phyloP scores from a whole-genome alignment of 2,113 vertebrate genomes.

The Ammodytes marinus region DNA sequence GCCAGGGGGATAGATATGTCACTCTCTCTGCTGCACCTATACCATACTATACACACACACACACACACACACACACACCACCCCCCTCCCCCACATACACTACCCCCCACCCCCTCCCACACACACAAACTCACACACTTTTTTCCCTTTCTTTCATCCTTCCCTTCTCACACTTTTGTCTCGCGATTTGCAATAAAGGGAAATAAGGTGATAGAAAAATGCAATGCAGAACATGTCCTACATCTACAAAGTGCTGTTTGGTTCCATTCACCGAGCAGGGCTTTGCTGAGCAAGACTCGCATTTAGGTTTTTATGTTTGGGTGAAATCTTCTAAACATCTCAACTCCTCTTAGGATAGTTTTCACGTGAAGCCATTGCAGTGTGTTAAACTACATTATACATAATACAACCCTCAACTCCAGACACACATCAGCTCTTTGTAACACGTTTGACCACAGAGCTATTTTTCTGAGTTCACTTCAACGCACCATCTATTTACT shows the following conservation, averaged over 20 bases:
- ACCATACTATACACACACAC: background rate
- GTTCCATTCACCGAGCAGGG: background rate
- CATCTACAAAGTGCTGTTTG: background rate
- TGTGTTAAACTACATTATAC: background rate
- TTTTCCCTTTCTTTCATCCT: conserved; percentile 1
- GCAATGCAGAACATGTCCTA: background rate
- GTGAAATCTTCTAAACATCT: background rate
- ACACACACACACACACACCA: no score
- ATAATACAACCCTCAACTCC: background rate
- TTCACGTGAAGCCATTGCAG: background rate
- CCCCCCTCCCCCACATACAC: no score
- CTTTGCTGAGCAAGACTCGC: background rate
- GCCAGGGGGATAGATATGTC: conserved; percentile 48
- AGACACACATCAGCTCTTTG: background rate
- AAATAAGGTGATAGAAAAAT: background rate
- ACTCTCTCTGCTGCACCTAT: conserved; percentile 36
- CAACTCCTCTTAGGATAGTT: background rate
- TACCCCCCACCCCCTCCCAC: no score
- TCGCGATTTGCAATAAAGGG: background rate
- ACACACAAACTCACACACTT: no score
- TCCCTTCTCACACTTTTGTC: background rate
- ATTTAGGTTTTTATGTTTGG: background rate
- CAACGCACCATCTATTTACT: no score
- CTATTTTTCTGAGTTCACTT: no score
- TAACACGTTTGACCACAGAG: no score